Conservation (phyloP, 2,797 vertebrate genomes). For the Epinephelus awoara region DNA sequence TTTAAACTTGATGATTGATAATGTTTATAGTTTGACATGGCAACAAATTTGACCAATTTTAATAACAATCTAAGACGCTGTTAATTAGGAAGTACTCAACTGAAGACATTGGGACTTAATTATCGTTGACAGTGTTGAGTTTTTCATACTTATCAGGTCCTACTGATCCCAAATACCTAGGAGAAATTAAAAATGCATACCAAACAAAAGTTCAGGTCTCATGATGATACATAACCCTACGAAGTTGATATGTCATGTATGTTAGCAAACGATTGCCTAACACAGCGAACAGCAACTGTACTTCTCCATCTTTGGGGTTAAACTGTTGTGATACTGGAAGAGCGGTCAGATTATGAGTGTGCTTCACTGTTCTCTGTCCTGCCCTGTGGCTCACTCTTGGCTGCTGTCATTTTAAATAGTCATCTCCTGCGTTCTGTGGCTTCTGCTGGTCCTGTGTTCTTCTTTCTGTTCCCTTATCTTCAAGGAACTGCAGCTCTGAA, state of each 20-base stretch:
- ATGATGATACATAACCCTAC: neutral
- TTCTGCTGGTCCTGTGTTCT: conserved; percentile 26
- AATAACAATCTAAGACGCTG: too few relatives aligned
- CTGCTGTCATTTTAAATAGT: conserved; percentile 22
- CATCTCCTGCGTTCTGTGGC: conserved; percentile 30
- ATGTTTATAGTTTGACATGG: too few relatives aligned
- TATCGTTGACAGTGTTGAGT: too few relatives aligned
- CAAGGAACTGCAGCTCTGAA: conserved; percentile 66
- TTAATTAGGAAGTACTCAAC: too few relatives aligned
- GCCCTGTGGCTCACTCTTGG: neutral
- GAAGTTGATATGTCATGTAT: neutral
- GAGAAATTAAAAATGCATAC: too few relatives aligned
- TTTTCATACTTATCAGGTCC: too few relatives aligned
- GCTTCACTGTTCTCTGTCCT: conserved; percentile 4
- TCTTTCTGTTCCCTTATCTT: conserved; percentile 71
- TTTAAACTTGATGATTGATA: too few relatives aligned
- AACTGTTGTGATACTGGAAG: neutral
- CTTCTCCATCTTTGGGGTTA: conserved; percentile 1
- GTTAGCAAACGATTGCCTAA: neutral
- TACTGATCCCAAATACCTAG: too few relatives aligned
- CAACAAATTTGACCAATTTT: too few relatives aligned
- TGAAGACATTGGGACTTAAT: too few relatives aligned
- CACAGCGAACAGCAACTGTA: neutral
- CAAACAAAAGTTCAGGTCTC: too few relatives aligned
- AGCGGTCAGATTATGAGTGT: conserved; percentile 1